Percentiles rank a stretch among this genome's conserved stretches.
Evolutionary conservation across 2,113 vertebrate species (phyloP).

Genomic region (Saimiri boliviensis): DNA sequence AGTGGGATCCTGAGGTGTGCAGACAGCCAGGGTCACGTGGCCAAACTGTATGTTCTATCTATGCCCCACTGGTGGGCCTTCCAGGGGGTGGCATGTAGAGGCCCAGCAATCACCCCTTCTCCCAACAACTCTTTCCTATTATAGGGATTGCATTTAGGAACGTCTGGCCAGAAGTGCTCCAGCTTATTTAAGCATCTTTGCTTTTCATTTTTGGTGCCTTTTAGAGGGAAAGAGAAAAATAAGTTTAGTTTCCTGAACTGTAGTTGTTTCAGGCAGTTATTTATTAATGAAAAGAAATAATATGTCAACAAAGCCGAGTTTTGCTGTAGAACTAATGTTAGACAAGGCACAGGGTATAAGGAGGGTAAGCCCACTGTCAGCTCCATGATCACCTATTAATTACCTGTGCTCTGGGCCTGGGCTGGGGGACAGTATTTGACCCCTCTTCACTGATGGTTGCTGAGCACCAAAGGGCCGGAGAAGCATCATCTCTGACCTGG

Average conservation of each 20-base stretch:
- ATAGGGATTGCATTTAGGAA: not conserved
- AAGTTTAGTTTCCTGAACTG: conserved; percentile 56
- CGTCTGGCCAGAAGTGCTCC: not conserved
- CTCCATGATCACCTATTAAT: conserved; percentile 40
- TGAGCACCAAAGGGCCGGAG: not conserved
- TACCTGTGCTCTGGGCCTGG: not conserved
- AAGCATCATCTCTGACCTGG: not conserved
- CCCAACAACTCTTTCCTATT: not conserved
- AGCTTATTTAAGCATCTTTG: not conserved
- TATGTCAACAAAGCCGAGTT: conserved; percentile 60
- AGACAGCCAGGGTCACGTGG: not conserved
- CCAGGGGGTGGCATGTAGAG: accelerated
- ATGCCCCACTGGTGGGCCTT: accelerated
- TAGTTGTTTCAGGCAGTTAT: conserved; percentile 78
- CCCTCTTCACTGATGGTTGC: not conserved
- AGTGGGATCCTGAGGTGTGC: not conserved
- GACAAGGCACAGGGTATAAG: not conserved
- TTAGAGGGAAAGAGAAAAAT: conserved; percentile 52
- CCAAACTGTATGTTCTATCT: accelerated
- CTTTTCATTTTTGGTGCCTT: conserved; percentile 31
- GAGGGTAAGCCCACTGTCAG: conserved; percentile 51
- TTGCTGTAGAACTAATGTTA: conserved; percentile 54
- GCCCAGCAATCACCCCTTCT: accelerated
- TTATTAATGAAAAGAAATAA: conserved; percentile 79
- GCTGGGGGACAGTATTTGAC: not conserved